These are phyloP conservation scores for Drosophila sordidapex DNA, from an alignment of 2,888 invertebrate species.

Conservation along the genomic window DNA sequence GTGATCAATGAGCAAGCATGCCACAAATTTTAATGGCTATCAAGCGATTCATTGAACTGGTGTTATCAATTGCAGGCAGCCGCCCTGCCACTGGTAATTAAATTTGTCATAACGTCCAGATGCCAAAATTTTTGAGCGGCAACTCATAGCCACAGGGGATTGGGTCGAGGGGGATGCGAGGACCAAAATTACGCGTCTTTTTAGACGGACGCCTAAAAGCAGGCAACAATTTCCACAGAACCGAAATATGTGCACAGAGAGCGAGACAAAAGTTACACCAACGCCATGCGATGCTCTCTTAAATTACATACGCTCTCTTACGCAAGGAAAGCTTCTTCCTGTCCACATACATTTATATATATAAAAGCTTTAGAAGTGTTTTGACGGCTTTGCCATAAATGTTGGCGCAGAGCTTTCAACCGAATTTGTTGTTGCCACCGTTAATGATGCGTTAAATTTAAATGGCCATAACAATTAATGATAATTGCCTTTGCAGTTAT, in stretches of 20 bases:
- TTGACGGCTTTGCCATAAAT: constrained; percentile 42
- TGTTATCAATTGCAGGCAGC: constrained; percentile 65
- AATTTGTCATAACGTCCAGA: constrained; percentile 71
- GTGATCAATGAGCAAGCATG: constrained; percentile 50
- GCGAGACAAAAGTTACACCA: constrained; percentile 41
- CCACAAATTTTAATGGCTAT: constrained; percentile 68
- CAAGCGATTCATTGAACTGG: constrained; percentile 69
- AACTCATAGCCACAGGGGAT: neutral
- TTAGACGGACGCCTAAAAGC: constrained; percentile 56
- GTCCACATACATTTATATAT: neutral
- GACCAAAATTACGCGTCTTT: constrained; percentile 23
- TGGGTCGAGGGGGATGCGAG: neutral
- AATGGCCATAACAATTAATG: constrained; percentile 79
- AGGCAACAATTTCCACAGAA: constrained; percentile 45
- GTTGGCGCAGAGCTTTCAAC: constrained; percentile 39
- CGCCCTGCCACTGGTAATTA: constrained; percentile 62
- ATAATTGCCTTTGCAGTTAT: constrained; percentile 76
- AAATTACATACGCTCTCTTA: constrained; percentile 16
- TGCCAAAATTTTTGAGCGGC: constrained; percentile 39
- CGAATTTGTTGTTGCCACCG: constrained; percentile 33
- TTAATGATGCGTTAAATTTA: constrained; percentile 82
- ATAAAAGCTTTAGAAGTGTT: constrained; percentile 39
- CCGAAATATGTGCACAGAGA: constrained; percentile 11
- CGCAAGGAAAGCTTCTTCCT: constrained; percentile 42
- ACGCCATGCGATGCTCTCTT: constrained; percentile 53